Evolutionary conservation across 2,888 invertebrate genomes (phyloP).

Genomic region (Alviniconcha strummeri): DNA sequence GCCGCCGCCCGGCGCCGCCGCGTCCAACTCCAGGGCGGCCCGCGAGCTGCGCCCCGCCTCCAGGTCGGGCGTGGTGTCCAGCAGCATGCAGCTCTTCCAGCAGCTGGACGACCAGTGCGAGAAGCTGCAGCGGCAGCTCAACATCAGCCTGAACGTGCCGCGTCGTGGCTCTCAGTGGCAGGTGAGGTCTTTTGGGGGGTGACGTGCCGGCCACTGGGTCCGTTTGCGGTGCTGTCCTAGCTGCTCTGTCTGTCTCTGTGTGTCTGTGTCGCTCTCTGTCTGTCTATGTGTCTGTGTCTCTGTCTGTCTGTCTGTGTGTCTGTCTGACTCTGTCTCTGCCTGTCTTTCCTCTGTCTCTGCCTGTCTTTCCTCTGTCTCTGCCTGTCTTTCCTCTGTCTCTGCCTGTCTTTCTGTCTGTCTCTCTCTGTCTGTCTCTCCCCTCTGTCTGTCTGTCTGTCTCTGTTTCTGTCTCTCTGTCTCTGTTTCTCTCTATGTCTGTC

Average conservation of each 20-base stretch:
- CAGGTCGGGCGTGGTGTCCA: neutral
- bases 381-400: no score
- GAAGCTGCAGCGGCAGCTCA: conserved; percentile 34
- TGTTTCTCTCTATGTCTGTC: no score
- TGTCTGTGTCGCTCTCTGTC: no score
- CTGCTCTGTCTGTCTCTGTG: neutral
- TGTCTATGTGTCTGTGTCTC: no score
- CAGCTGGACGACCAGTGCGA: conserved; percentile 35
- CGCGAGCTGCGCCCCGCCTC: neutral
- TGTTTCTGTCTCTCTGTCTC: no score
- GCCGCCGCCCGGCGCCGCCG: neutral
- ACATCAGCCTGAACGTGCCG: conserved; percentile 25
- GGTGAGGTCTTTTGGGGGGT: neutral
- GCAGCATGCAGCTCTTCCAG: conserved; percentile 16
- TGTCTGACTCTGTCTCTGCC: no score
- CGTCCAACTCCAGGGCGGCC: conserved; percentile 19
- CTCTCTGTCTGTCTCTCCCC: no score
- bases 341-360: no score
- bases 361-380: no score
- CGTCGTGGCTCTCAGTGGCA: conserved; percentile 1
- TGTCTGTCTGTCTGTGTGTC: no score
- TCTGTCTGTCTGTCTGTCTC: no score
- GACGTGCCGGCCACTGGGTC: neutral
- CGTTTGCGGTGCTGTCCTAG: neutral
- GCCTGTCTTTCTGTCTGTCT: no score